Conservation (phyloP, 2,888 invertebrate genomes). For the Scrobipalpa costella region DNA sequence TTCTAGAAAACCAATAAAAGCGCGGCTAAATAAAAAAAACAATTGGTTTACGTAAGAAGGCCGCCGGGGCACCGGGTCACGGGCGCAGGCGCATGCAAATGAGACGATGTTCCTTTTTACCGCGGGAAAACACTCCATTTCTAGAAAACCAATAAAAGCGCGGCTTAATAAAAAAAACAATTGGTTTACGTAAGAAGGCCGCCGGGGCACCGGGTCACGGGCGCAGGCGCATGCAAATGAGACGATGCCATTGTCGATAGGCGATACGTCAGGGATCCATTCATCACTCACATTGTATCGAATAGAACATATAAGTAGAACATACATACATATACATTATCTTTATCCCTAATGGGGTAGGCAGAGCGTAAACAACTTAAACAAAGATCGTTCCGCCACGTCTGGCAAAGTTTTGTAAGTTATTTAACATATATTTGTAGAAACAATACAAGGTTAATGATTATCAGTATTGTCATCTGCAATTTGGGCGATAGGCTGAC, state of each 20-base stretch:
- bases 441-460: too few relatives aligned
- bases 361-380: too few relatives aligned
- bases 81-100: constrained; percentile 72
- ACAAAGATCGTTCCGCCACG: too few relatives aligned
- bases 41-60: constrained; percentile 52
- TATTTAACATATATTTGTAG: too few relatives aligned
- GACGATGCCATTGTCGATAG: constrained; percentile 58
- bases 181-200: constrained; percentile 53
- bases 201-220: constrained; percentile 66
- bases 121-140: neutral
- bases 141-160: neutral
- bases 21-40: constrained; percentile 29
- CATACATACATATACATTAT: too few relatives aligned
- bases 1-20: neutral
- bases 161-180: constrained; percentile 32
- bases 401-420: too few relatives aligned
- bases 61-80: constrained; percentile 64
- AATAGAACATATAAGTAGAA: too few relatives aligned
- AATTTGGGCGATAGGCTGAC: too few relatives aligned
- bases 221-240: constrained; percentile 71
- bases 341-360: too few relatives aligned
- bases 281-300: constrained; percentile 6
- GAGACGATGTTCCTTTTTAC: constrained; percentile 44
- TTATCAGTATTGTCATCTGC: too few relatives aligned
- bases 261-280: constrained; percentile 23